These are phyloP conservation scores for Mayetiola destructor DNA, from an alignment of 2,888 invertebrate genomes.

Conservation along the genomic window DNA sequence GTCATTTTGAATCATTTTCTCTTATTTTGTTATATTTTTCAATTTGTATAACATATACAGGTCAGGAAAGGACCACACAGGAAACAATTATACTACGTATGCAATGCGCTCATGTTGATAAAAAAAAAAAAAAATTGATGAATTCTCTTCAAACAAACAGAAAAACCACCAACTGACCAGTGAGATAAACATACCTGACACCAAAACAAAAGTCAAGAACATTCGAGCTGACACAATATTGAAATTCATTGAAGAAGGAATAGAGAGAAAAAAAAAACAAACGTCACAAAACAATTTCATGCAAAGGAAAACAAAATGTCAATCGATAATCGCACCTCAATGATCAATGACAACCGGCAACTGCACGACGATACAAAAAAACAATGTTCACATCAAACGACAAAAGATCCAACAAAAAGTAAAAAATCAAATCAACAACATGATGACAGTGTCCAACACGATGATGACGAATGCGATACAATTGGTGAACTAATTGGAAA, in stretches of 20 bases:
- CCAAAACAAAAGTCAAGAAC: neutral
- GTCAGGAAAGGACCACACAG: neutral
- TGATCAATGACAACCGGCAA: neutral
- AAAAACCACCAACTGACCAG: neutral
- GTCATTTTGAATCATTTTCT: too few species aligned
- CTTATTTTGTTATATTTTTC: neutral
- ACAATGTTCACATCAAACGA: neutral
- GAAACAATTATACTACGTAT: neutral
- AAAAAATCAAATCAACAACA: neutral
- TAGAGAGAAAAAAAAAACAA: neutral
- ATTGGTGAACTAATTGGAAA: conserved; percentile 55
- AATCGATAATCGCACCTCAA: conserved; percentile 6
- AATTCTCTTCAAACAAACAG: too few species aligned
- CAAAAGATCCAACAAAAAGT: neutral
- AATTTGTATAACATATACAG: neutral
- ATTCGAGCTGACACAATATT: neutral
- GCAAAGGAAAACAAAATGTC: neutral
- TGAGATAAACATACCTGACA: neutral
- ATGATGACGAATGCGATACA: conserved; percentile 46
- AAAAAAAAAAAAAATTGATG: too few species aligned
- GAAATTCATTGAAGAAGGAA: neutral
- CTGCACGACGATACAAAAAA: conserved; percentile 2
- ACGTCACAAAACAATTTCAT: neutral
- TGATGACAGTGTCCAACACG: too few species aligned
- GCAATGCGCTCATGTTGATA: neutral